Evolutionary conservation across 2,888 invertebrate species (phyloP), one percentile per base, ranked within the genome.

Genomic region (Apamea epomidion): DNA sequence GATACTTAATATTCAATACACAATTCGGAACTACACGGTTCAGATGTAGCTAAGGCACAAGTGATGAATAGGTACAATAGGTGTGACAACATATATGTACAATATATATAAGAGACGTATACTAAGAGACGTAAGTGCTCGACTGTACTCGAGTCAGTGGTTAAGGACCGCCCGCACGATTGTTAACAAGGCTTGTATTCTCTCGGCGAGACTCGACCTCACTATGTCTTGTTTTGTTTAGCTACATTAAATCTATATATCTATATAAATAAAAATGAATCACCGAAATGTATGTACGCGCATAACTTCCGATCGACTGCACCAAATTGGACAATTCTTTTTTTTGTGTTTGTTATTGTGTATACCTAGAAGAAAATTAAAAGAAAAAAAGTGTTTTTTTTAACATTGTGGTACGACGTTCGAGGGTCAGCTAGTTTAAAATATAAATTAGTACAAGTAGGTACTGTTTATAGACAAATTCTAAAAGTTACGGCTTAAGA

Each of bases 131-230:
- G 62, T 81, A 75, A 81, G 80, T 74, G 74, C 70, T 42, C 16
- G 32, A 64, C 73, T 80, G 65, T 48, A 70, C 84, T 86, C 83
- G 75, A 87, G 89, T 70, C 72, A 85, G 87, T 83, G 87, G 87
- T 88, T 84, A 87, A 90, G 90, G 86, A 85, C 81, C 74, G 82
- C 83, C 82, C 78, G 79, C 88, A 86, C 85, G 86, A 82, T 82
- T 84, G 83, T 92, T 92, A 92, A 93, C 92, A 93, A 93, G 91
- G 78, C 88, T 86, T 82, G 82, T 80, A 85, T 79, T 86, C 89
- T 82, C 90, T 88, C 81, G 65, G 89, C 89, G 77, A 86, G 84
- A 84, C 91, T 91, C 88, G 89, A 92, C 90, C 88, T 83, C 81
- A 85, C 81, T 75, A 64, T 65, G 80, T 85, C 87, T 88, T 83